Evolutionary conservation across 2,797 vertebrate species (phyloP), one percentile per base, ranked within the genome.

Genomic region (Clarias platycephalus): DNA sequence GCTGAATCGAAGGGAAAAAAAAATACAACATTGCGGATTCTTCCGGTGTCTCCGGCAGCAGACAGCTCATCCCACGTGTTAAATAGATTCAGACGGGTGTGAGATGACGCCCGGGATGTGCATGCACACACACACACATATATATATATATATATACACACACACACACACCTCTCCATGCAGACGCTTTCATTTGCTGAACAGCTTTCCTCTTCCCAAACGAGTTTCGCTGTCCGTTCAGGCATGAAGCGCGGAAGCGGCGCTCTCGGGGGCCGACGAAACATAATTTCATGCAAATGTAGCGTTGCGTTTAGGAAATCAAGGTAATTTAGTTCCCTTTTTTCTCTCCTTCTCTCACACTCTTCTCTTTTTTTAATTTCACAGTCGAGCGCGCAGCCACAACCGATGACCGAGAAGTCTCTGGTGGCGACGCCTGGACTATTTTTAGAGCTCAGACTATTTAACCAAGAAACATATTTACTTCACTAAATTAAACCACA

Each of bases 311-410:
- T 60, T 83, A 26, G 62, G 86, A 88, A 91, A 89, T 89, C 90
- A 89, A 84, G 84, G 84, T 80, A 83, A 82, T 85, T 82, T 79
- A 26, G 0, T 63, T 44, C 76, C 76, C 80, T 67, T 66, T 76
- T 55, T 37, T 57, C 18, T 67, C 66, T 78, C 55, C 57, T 80
- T 88, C 87, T 86, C 82, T 81, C 80, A 72, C 75, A 67, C 85
- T 88, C 88, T 86, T 86, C 85, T 89, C 89, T 90, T 90, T 87
- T 89, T 91, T 94, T 91, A 91, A 94, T 95, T 94, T 94, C 92
- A 95, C 92, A 90, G 91, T 89, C 89, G 85, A 86, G 81, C 91
- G 88, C 91, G 90, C 91, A 91, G 89, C 90, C 86, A 86, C 91
- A 93, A 93, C 90, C 87, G 89, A 92, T 90, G 91, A 92, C 88